Base-by-base conservation (phyloP, 1,140 invertebrate species). In the Drosophila gunungcola region DNA sequence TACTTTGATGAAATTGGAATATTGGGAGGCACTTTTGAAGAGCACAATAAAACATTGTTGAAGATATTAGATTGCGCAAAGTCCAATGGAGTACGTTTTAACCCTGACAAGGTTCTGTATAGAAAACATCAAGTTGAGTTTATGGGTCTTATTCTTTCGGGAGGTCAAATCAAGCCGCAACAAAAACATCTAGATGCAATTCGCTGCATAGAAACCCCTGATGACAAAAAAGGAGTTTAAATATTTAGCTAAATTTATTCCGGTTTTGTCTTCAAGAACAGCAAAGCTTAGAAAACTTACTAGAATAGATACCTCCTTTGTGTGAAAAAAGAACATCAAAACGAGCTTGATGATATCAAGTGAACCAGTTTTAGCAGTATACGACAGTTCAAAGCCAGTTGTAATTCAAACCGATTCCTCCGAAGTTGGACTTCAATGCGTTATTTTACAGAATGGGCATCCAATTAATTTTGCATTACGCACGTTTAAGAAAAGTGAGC, bases 391-490 rank as follows among this genome's bases (percentile, higher is more conserved):
- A 32, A 32, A 32, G 29, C 29, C 29, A 32, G 29, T 32, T 32
- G 38, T 54, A 5, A 36, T 54, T 49, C 27, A 32, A 49, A 32
- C 46, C 25, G 46, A 54, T 41, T 36, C 36, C 21, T 41, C 38
- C 7, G 72, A 92, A 63, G 27, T 72, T n/a, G 57, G 57, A 7
- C 60, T 32, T 13, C 6, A 27, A 9, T 49, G 46, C 7, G 46
- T 27, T 9, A 27, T 32, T 29, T 9, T 21, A 7, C 9, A 43
- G 9, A 21, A 43, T 9, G 42, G 42, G 7, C 42, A 70, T 32
- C 76, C 79, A 4, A 55, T 92, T 3, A 69, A 56, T 11, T 93
- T 73, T 61, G 82, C 76, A 7, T 81, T 81, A 10, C 69, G 83
- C 11, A 55, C 53, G 6, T 6, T 57, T 7, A 38, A 25, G 6